Evolutionary conservation across 2,888 invertebrate species (phyloP).

Genomic region (Eristalinus aeneus): DNA sequence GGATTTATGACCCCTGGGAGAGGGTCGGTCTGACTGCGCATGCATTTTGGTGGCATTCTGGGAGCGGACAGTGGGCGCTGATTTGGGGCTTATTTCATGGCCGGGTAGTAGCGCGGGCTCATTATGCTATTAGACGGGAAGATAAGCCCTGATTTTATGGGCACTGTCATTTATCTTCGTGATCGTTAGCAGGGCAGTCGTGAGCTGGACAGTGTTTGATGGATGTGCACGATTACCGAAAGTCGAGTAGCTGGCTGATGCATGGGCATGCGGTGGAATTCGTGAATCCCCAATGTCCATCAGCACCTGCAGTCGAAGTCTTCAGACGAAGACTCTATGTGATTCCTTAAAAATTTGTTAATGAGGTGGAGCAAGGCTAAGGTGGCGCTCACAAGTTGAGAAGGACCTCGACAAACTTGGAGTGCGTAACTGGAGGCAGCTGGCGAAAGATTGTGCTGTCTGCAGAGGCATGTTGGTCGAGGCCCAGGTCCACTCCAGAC

Average conservation of each 20-base stretch:
- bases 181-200: neutral
- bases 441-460: no score
- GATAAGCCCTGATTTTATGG: neutral
- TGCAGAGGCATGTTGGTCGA: no score
- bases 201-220: neutral
- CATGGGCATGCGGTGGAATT: no score
- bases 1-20: neutral
- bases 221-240: neutral
- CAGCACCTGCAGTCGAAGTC: no score
- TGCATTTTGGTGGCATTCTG: neutral
- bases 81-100: neutral
- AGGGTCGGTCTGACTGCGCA: neutral
- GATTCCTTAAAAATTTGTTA: no score
- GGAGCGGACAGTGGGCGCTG: neutral
- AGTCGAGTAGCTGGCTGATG: neutral
- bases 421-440: no score
- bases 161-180: neutral
- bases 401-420: no score
- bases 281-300: no score
- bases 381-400: no score
- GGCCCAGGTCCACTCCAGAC: no score
- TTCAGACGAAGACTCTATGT: no score
- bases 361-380: no score
- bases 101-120: neutral
- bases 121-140: neutral